A percentile compares a stretch with the other conserved stretches of the same genome.
phyloP scores from a whole-genome alignment of 1,140 invertebrate genomes.

The Phthorimaea operculella region DNA sequence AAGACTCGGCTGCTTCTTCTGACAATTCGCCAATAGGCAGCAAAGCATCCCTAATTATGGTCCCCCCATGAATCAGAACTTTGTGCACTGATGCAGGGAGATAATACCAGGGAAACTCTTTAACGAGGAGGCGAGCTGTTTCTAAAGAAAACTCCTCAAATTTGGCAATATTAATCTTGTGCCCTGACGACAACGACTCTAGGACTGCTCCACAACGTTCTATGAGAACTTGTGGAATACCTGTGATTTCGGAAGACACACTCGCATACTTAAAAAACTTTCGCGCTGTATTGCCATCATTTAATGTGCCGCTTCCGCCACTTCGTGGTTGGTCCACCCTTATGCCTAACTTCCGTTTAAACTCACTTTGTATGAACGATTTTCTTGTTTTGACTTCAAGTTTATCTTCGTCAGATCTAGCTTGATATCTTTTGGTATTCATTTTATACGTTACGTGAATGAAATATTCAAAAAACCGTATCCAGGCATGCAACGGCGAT shows the following conservation, averaged over 20 bases:
- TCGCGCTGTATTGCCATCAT: slow-evolving; percentile 36
- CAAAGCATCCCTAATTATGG: neutral
- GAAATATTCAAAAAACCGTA: too few relatives aligned
- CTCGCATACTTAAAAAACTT: slow-evolving; percentile 28
- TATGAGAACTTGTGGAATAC: slow-evolving; percentile 23
- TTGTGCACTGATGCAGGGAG: neutral
- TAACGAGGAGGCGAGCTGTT: neutral
- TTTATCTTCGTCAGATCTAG: too few relatives aligned
- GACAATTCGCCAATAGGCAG: neutral
- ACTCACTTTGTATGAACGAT: neutral
- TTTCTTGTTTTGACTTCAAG: too few relatives aligned
- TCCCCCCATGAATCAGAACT: neutral
- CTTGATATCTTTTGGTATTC: too few relatives aligned
- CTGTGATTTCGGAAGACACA: slow-evolving; percentile 26
- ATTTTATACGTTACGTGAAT: too few relatives aligned
- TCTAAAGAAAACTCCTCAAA: neutral
- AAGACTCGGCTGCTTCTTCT: neutral
- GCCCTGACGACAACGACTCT: neutral
- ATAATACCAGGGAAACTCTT: neutral
- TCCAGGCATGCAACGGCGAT: neutral
- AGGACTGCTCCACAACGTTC: slow-evolving; percentile 7
- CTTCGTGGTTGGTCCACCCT: neutral
- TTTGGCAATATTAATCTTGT: neutral
- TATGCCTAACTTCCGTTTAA: neutral
- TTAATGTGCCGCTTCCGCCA: slow-evolving; percentile 26